A percentile compares a stretch with the other conserved stretches of the same genome.
Conservation (phyloP, 2,888 invertebrate genomes). For the Acrobasis suavella region DNA sequence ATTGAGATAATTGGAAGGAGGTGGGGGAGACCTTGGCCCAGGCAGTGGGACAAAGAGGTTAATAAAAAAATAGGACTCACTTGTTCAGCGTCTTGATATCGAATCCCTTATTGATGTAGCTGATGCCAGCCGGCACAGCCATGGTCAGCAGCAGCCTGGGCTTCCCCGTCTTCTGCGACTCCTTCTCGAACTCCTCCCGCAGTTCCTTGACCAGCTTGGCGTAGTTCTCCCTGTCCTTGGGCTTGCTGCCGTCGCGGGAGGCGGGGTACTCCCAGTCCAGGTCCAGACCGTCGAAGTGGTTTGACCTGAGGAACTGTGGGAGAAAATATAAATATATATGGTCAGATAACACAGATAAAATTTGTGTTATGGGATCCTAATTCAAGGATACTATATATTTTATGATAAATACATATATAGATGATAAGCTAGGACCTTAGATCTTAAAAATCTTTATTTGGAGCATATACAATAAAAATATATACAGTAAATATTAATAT, state of each 20-base stretch:
- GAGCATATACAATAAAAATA: no score
- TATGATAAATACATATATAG: no score
- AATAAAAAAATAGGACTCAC: constrained; percentile 79
- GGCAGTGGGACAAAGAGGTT: no score
- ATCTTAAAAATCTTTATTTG: no score
- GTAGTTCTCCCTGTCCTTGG: constrained; percentile 93
- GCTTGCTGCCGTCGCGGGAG: constrained; percentile 90
- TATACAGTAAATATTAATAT: no score
- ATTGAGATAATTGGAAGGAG: no score
- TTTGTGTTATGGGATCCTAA: no score
- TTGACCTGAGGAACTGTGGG: constrained; percentile 89
- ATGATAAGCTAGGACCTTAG: no score
- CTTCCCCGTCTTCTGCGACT: constrained; percentile 91
- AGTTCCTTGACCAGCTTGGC: constrained; percentile 94
- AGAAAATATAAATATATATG: constrained; percentile 9
- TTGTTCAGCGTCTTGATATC: constrained; percentile 93
- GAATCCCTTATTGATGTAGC: constrained; percentile 96
- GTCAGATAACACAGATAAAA: no score
- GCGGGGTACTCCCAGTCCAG: constrained; percentile 96
- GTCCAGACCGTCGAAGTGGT: constrained; percentile 96
- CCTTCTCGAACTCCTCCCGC: constrained; percentile 93
- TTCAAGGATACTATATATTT: no score
- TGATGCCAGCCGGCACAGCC: constrained; percentile 96
- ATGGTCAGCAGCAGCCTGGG: constrained; percentile 91
- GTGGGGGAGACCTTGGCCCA: no score